Percentiles rank a stretch among this genome's conserved stretches.
Evolutionary conservation across 2,113 vertebrate species (phyloP).

Genomic region (Vicugna pacos): DNA sequence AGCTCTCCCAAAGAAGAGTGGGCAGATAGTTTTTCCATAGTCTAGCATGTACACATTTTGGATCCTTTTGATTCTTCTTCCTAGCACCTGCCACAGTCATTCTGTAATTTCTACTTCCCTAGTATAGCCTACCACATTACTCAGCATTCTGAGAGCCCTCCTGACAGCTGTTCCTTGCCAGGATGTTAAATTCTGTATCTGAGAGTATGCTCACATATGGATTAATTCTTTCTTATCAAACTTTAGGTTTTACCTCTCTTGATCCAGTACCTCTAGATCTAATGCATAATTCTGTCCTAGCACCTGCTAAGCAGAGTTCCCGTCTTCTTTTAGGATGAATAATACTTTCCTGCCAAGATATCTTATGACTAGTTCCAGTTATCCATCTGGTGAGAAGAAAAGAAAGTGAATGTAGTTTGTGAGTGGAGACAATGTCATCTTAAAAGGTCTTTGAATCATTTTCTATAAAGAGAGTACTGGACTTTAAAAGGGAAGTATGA

Average conservation of each 20-base stretch:
- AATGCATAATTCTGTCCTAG: background rate
- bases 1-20: background rate
- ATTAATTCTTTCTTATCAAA: background rate
- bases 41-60: background rate
- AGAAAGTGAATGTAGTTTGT: background rate
- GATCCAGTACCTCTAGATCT: background rate
- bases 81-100: background rate
- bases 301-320: background rate
- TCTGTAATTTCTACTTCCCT: background rate
- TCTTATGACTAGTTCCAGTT: background rate
- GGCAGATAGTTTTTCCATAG: background rate
- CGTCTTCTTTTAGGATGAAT: background rate
- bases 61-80: background rate
- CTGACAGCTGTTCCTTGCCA: background rate
- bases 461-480: background rate
- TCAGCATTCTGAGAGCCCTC: background rate
- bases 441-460: background rate
- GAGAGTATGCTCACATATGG: background rate
- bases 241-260: background rate
- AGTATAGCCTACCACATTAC: background rate
- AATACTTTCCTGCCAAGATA: background rate
- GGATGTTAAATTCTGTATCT: background rate
- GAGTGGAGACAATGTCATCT: background rate
- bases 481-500: background rate
- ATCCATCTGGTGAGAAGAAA: background rate